A percentile compares a stretch with the other conserved stretches of the same genome.
phyloP scores from a whole-genome alignment of 1,140 invertebrate genomes.

The Meteorus sp. region DNA sequence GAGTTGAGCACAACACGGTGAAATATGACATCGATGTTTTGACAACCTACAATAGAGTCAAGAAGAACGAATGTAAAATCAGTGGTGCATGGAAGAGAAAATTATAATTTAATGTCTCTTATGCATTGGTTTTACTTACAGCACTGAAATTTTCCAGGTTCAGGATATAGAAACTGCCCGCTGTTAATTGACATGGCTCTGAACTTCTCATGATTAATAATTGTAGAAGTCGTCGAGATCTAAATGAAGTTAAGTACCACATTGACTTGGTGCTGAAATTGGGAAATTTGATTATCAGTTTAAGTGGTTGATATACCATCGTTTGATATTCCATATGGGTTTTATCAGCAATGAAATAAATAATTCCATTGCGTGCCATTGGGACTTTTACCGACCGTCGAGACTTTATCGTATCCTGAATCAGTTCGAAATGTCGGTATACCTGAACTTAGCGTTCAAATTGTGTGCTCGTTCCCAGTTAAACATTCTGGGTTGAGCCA shows the following conservation, averaged over 20 bases:
- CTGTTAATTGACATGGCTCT: constrained; percentile 33
- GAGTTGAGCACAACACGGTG: constrained; percentile 34
- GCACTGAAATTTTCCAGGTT: constrained; percentile 37
- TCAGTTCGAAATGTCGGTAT: too few species aligned
- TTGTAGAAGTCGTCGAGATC: constrained; percentile 27
- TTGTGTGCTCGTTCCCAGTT: too few species aligned
- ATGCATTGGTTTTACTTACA: constrained; percentile 27
- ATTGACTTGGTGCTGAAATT: constrained; percentile 27
- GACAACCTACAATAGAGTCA: constrained; percentile 29
- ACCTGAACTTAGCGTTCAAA: too few species aligned
- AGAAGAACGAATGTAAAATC: background rate
- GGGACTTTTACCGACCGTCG: too few species aligned
- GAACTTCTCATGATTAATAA: constrained; percentile 34
- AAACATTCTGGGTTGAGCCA: too few species aligned
- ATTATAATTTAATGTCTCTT: background rate
- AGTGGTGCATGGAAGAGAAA: constrained; percentile 9
- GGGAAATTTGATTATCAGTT: background rate
- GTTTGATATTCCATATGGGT: too few species aligned
- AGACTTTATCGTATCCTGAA: too few species aligned
- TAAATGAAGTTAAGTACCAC: constrained; percentile 36
- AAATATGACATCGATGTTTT: constrained; percentile 36
- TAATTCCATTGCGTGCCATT: too few species aligned
- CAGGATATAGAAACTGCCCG: constrained; percentile 34
- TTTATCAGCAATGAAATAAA: too few species aligned
- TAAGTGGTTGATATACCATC: too few species aligned